Percentiles rank a stretch among this genome's conserved stretches.
These are phyloP conservation scores for Acleris laterana DNA, from an alignment of 2,888 invertebrate genomes.

Conservation along the genomic window DNA sequence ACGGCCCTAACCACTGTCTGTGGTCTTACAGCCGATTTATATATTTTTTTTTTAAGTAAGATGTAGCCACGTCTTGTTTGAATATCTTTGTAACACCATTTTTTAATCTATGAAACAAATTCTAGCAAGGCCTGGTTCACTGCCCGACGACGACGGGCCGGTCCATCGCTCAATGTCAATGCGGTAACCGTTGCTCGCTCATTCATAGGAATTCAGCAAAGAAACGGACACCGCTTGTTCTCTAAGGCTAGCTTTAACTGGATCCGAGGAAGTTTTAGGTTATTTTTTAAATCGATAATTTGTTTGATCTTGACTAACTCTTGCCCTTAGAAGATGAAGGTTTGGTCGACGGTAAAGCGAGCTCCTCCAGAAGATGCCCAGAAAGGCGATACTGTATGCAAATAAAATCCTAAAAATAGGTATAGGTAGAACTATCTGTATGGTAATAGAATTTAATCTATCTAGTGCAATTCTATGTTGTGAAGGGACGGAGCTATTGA, in stretches of 20 bases:
- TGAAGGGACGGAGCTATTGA: conserved; percentile 36
- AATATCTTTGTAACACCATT: neutral
- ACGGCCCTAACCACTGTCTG: too few species aligned
- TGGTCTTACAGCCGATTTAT: neutral
- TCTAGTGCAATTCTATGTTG: conserved; percentile 26
- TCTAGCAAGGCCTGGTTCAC: conserved; percentile 55
- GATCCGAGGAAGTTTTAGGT: neutral
- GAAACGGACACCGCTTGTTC: conserved; percentile 75
- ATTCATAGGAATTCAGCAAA: conserved; percentile 55
- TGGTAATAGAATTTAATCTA: conserved; percentile 29
- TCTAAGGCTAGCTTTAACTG: conserved; percentile 42
- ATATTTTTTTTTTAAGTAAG: too few species aligned
- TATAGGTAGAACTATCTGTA: neutral
- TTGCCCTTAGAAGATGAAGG: too few species aligned
- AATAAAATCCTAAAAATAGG: neutral
- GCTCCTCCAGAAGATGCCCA: too few species aligned
- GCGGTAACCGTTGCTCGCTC: conserved; percentile 62
- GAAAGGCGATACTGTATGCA: neutral
- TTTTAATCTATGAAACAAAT: conserved; percentile 4
- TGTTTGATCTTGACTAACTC: too few species aligned
- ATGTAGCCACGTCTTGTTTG: too few species aligned
- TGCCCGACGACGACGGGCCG: conserved; percentile 49
- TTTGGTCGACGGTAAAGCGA: too few species aligned
- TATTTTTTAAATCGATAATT: too few species aligned
- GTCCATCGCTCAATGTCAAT: conserved; percentile 73